Evolutionary conservation across 2,113 vertebrate genomes (phyloP).

Genomic region (Pampusana beccarii): DNA sequence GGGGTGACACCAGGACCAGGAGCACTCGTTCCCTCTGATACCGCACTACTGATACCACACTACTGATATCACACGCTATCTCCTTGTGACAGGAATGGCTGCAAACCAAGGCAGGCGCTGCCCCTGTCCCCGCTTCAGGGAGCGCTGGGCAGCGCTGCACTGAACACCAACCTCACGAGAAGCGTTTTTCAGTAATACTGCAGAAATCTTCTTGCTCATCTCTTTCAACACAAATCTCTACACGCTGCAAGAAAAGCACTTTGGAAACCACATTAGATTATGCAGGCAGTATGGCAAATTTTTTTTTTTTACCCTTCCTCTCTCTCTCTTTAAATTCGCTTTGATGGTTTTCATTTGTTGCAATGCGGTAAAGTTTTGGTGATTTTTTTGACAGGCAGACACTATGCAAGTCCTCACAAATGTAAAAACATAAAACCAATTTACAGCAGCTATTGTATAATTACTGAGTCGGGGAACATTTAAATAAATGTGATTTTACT

Average conservation of each 20-base stretch:
- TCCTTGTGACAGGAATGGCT: neutral
- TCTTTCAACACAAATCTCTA: neutral
- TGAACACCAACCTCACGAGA: fast-evolving
- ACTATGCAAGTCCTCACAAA: neutral
- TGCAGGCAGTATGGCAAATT: neutral
- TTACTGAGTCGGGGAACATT: neutral
- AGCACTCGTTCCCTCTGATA: neutral
- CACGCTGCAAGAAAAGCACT: neutral
- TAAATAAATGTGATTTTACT: neutral
- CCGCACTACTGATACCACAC: too few relatives aligned
- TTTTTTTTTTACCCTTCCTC: neutral
- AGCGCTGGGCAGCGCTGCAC: fast-evolving
- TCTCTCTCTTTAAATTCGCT: neutral
- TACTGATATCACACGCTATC: too few relatives aligned
- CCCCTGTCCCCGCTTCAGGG: neutral
- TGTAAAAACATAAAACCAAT: neutral
- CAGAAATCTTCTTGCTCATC: neutral
- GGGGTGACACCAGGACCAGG: neutral
- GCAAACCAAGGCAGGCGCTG: neutral
- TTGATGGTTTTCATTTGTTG: neutral
- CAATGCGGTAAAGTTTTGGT: neutral
- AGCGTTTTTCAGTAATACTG: neutral
- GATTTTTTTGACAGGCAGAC: neutral
- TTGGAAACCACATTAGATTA: neutral
- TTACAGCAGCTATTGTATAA: neutral